A percentile compares a stretch with the other conserved stretches of the same genome.
Evolutionary conservation across 2,797 vertebrate species (phyloP).

Genomic region (Liparis tanakae): DNA sequence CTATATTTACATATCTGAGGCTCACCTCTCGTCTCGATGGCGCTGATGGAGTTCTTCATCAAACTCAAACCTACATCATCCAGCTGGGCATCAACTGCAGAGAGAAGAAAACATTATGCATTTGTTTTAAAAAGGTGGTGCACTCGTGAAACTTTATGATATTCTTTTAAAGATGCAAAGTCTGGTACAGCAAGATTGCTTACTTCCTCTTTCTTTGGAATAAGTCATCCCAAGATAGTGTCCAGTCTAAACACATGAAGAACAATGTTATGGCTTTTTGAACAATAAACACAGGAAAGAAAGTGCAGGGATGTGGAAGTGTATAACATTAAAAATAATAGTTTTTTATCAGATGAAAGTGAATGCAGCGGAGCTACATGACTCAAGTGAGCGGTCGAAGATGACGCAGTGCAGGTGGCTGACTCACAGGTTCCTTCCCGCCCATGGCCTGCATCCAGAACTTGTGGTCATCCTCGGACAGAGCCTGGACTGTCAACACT

Average conservation of each 20-base stretch:
- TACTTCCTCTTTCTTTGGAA: constrained; percentile 86
- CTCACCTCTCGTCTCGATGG: constrained; percentile 92
- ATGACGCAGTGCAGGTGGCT: constrained; percentile 41
- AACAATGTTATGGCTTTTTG: background rate
- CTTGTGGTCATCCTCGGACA: constrained; percentile 94
- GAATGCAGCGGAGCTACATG: constrained; percentile 14
- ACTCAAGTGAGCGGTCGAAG: constrained; percentile 42
- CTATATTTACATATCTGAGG: background rate
- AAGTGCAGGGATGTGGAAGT: background rate
- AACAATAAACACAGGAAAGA: background rate
- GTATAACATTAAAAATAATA: background rate
- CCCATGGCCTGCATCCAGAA: constrained; percentile 97
- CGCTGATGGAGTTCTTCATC: constrained; percentile 93
- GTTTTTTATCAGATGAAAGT: constrained; percentile 8
- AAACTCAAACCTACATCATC: constrained; percentile 91
- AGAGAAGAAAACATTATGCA: background rate
- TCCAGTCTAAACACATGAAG: constrained; percentile 65
- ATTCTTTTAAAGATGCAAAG: background rate
- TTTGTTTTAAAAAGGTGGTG: too few relatives aligned
- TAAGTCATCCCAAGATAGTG: constrained; percentile 72
- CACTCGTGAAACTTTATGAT: background rate
- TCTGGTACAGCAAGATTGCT: constrained; percentile 41
- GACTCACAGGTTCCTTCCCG: constrained; percentile 95
- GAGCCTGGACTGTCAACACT: constrained; percentile 92
- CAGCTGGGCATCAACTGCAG: constrained; percentile 88